Conservation (phyloP, 2,113 vertebrate genomes). For the Gobius niger region DNA sequence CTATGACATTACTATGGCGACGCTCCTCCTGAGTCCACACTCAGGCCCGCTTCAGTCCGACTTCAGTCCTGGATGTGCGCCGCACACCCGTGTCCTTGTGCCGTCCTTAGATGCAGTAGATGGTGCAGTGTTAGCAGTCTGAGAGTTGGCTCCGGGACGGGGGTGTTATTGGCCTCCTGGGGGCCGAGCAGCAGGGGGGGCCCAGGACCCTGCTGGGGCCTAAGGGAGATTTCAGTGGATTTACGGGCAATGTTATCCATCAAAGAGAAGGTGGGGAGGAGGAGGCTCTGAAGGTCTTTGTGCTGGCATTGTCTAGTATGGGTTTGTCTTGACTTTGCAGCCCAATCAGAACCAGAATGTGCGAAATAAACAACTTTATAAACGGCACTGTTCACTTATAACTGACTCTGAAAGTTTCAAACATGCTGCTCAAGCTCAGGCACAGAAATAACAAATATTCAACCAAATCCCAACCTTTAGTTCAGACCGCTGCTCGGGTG, state of each 20-base stretch:
- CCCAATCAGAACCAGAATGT: no score
- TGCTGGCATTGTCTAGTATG: no score
- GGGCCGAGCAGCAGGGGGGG: conserved; percentile 6
- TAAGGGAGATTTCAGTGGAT: neutral
- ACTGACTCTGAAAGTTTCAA: no score
- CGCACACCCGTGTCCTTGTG: neutral
- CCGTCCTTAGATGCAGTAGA: conserved; percentile 1
- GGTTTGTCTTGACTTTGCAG: no score
- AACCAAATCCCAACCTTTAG: no score
- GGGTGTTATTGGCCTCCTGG: conserved; percentile 52
- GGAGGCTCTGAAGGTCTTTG: neutral
- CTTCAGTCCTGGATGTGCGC: neutral
- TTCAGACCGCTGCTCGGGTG: no score
- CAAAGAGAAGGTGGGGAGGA: neutral
- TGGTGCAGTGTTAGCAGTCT: conserved; percentile 41
- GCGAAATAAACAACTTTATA: no score
- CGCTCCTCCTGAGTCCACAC: no score
- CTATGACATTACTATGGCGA: no score
- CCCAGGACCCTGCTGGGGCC: neutral
- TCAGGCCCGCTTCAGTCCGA: neutral
- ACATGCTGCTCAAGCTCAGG: no score
- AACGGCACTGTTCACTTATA: no score
- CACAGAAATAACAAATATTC: no score
- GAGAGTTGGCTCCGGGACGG: conserved; percentile 57
- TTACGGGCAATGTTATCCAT: neutral